Base-by-base conservation (phyloP, 2,888 invertebrate species). In the Pammene fasciana region DNA sequence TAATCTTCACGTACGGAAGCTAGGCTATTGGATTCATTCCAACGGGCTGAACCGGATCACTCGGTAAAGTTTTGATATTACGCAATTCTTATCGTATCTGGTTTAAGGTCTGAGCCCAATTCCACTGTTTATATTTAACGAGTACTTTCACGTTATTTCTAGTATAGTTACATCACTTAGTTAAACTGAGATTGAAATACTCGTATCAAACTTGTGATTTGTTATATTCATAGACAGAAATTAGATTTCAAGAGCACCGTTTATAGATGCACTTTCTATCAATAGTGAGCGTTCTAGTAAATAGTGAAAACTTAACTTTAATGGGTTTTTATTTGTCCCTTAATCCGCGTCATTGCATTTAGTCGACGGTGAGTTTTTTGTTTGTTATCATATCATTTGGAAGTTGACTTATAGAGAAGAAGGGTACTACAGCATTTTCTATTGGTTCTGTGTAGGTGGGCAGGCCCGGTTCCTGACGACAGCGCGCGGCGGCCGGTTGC, bases 391-490 rank as follows among this genome's bases (percentile, higher is more conserved):
- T 59, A 36, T 52, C 14, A 14, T 8, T 18, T 18, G 14, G 65
- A 60, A 14, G 52, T 10, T 46, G 46, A 36, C 14, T 5, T 36
- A 48, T 41, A 50, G 50, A 43, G 45, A 65, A 56, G 65, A 26
- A 59, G 13, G 16, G 54, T 55, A 65, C 26, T 59, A 65, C 68
- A 71, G 59, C 68, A 41, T 68, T 62, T 48, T 68, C 72, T 74
- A 56, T 75, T 71, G 76, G 67, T 68, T 65, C 56, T 74, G 67
- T 66, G 66, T 81, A 79, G 78, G 81, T 82, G 81, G 79, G 74
- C 71, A 78, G 78, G 75, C 83, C 75, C 80, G 77, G 59, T 88
- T 85, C 76, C 74, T 87, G 78, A 79, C 75, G 72, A 84, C 88
- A 45, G 75, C 83, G 67, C 81, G 86, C 65, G 87, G 86, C 54